These are phyloP conservation scores for Pseudonaja textilis DNA, from an alignment of 2,113 vertebrate genomes.

Conservation along the genomic window DNA sequence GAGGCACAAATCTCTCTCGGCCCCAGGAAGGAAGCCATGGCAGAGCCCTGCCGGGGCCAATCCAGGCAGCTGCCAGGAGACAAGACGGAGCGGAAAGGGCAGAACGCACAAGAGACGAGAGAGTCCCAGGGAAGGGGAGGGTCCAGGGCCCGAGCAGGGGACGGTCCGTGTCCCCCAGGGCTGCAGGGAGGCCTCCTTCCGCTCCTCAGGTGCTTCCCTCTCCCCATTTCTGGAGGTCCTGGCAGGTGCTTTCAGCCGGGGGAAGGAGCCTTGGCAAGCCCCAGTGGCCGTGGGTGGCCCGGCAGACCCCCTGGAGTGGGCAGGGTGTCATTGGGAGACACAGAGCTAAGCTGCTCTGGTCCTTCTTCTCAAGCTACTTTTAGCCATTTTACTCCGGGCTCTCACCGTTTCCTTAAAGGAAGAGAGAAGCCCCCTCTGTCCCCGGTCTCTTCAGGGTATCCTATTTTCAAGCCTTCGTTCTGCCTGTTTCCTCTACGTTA, in stretches of 20 bases:
- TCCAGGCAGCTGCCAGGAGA: background rate
- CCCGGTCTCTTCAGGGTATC: background rate
- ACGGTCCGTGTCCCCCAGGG: constrained; percentile 95
- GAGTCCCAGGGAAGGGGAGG: constrained; percentile 87
- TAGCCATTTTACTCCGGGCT: constrained; percentile 6
- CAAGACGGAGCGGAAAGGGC: background rate
- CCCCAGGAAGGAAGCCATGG: background rate
- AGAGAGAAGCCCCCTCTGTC: background rate
- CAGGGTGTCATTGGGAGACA: background rate
- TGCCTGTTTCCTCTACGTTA: background rate
- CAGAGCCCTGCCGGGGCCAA: background rate
- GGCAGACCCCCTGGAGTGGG: background rate
- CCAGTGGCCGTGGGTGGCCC: constrained; percentile 18
- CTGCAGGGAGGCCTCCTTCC: constrained; percentile 95
- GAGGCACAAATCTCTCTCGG: background rate
- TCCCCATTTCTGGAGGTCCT: constrained; percentile 95
- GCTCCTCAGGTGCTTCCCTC: constrained; percentile 88
- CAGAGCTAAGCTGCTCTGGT: background rate
- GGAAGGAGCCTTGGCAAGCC: constrained; percentile 98
- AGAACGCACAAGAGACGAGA: constrained; percentile 81
- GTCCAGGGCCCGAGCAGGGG: constrained; percentile 90
- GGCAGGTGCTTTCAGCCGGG: constrained; percentile 94
- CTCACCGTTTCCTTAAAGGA: background rate
- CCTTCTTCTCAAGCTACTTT: background rate
- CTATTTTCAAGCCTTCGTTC: background rate